These are phyloP conservation scores for Charadrius vociferus DNA, from an alignment of 2,113 vertebrate genomes.

Conservation along the genomic window DNA sequence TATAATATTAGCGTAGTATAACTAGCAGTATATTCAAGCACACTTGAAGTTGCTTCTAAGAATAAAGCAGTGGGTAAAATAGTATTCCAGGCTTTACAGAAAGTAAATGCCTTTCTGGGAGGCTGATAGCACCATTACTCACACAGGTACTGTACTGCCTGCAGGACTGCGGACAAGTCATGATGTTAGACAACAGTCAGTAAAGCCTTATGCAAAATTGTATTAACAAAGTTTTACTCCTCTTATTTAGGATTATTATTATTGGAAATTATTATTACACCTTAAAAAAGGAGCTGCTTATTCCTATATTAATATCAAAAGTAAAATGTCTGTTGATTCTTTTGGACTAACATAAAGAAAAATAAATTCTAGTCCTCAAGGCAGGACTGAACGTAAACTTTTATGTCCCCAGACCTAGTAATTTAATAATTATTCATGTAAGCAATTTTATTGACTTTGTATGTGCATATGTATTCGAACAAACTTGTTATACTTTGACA, in stretches of 20 bases:
- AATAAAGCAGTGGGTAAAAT: not conserved
- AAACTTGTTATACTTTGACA: not conserved
- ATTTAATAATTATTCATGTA: not conserved
- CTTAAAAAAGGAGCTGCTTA: not conserved
- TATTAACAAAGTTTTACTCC: not conserved
- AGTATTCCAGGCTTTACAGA: not conserved
- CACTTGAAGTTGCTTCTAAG: not conserved
- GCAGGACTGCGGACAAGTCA: not conserved
- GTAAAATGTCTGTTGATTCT: not conserved
- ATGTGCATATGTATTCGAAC: not conserved
- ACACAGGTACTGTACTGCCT: rapidly evolving
- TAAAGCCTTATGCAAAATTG: not conserved
- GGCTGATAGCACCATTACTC: not conserved
- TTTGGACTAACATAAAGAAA: not conserved
- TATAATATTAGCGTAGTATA: too few species aligned
- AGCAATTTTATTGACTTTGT: not conserved
- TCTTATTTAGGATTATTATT: not conserved
- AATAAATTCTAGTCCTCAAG: not conserved
- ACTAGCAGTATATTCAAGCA: not conserved
- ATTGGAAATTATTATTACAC: not conserved
- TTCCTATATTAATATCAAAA: not conserved
- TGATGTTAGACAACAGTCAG: not conserved
- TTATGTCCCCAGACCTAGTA: not conserved
- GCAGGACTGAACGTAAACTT: not conserved
- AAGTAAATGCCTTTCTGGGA: not conserved